phyloP scores from a whole-genome alignment of 64 coral and sea anemone genomes.

The Montipora capricornis region DNA sequence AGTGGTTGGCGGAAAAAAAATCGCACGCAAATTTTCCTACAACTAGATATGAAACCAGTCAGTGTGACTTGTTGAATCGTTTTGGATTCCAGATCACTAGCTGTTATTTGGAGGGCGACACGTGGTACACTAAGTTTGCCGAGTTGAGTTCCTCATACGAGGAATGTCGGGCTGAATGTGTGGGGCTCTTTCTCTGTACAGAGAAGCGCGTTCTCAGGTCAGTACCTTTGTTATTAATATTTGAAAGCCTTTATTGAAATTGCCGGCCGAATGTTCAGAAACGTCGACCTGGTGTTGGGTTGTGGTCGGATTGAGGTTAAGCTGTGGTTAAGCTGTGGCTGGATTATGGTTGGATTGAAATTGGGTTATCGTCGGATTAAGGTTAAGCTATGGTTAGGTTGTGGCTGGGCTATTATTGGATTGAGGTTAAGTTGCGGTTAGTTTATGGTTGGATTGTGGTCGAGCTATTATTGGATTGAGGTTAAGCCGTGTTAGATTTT shows the following conservation, averaged over 20 bases:
- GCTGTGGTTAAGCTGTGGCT: neutral
- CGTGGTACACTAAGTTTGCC: slow-evolving; percentile 91
- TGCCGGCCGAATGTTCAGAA: too few species aligned
- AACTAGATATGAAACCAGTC: neutral
- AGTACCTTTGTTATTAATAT: neutral
- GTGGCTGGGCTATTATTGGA: too few species aligned
- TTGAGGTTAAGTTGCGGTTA: too few species aligned
- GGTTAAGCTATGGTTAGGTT: too few species aligned
- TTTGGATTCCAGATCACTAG: slow-evolving; percentile 68
- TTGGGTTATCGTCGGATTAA: neutral
- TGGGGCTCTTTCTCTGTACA: slow-evolving; percentile 92
- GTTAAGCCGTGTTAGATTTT: too few species aligned
- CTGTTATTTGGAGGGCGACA: slow-evolving; percentile 94
- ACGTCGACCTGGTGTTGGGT: too few species aligned
- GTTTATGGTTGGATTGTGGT: too few species aligned
- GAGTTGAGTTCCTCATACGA: slow-evolving; percentile 93
- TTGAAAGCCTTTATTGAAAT: neutral
- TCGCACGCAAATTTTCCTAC: neutral
- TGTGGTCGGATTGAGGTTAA: too few species aligned
- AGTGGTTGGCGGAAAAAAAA: neutral
- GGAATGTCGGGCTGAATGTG: slow-evolving; percentile 97
- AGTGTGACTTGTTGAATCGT: neutral
- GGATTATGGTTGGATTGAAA: neutral
- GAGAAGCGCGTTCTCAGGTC: slow-evolving; percentile 84
- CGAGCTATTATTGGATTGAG: too few species aligned